Evolutionary conservation across 1,140 invertebrate species (phyloP).

Genomic region (Paraescarpia echinospica): DNA sequence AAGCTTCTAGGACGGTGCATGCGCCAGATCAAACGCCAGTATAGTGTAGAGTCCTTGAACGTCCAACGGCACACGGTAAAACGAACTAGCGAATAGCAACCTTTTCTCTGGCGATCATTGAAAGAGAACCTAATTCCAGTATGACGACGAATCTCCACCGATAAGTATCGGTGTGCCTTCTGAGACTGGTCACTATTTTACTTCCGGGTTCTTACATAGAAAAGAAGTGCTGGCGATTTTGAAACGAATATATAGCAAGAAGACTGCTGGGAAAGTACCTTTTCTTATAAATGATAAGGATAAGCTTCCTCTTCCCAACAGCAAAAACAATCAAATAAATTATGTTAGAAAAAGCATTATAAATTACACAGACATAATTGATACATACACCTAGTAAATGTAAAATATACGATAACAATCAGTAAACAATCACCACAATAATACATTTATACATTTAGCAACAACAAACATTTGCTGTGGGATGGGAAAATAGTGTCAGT

Average conservation of each 20-base stretch:
- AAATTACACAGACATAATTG: too few species aligned
- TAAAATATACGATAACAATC: too few species aligned
- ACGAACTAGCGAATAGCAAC: not conserved
- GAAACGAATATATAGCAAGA: not conserved
- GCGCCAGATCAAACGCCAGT: not conserved
- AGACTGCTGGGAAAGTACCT: not conserved
- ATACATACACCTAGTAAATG: too few species aligned
- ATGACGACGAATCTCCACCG: not conserved
- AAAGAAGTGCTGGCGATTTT: not conserved
- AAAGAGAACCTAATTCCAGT: not conserved
- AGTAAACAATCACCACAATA: too few species aligned
- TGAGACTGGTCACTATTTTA: not conserved
- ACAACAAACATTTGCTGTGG: too few species aligned
- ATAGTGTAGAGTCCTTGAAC: not conserved
- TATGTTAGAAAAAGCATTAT: too few species aligned
- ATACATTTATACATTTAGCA: too few species aligned
- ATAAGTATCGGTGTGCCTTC: not conserved
- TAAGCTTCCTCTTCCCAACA: too few species aligned
- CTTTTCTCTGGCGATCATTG: not conserved
- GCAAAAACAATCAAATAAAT: too few species aligned
- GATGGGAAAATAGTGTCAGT: too few species aligned
- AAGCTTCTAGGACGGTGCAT: not conserved
- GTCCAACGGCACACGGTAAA: not conserved
- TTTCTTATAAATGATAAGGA: not conserved
- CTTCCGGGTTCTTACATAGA: not conserved